phyloP scores from a whole-genome alignment of 2,888 invertebrate species.

The Phalangium opilio region DNA sequence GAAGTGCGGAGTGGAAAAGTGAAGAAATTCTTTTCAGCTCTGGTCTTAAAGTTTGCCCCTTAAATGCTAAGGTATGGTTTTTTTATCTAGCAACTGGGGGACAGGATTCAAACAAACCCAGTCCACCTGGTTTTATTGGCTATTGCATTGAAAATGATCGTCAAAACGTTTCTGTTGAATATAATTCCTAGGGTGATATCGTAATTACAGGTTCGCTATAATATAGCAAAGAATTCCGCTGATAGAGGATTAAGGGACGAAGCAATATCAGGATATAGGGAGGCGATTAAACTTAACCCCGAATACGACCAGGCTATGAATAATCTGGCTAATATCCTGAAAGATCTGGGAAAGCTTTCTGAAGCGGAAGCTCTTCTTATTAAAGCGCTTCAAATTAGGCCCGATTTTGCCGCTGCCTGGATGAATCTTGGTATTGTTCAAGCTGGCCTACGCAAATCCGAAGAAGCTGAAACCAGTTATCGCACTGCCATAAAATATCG shows the following conservation, averaged over 20 bases:
- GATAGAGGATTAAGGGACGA: slow-evolving; percentile 49
- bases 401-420: slow-evolving; percentile 89
- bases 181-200: neutral
- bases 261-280: slow-evolving; percentile 61
- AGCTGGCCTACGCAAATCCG: slow-evolving; percentile 50
- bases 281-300: slow-evolving; percentile 59
- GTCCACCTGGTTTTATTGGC: no score
- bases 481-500: slow-evolving; percentile 58
- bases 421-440: slow-evolving; percentile 94
- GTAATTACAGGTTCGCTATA: slow-evolving; percentile 49
- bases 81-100: no score
- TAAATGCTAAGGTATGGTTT: slow-evolving; percentile 60
- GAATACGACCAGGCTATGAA: slow-evolving; percentile 84
- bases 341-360: slow-evolving; percentile 47
- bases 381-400: slow-evolving; percentile 50
- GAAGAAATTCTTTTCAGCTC: slow-evolving; percentile 64
- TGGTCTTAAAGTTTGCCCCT: slow-evolving; percentile 71
- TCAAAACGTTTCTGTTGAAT: no score
- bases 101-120: no score
- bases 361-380: slow-evolving; percentile 58
- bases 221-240: slow-evolving; percentile 73
- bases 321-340: slow-evolving; percentile 72
- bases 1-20: slow-evolving; percentile 51
- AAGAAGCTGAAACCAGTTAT: slow-evolving; percentile 63
- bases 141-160: no score